Base-by-base conservation (phyloP, 2,888 invertebrate genomes). In the Nemoura dubitans region DNA sequence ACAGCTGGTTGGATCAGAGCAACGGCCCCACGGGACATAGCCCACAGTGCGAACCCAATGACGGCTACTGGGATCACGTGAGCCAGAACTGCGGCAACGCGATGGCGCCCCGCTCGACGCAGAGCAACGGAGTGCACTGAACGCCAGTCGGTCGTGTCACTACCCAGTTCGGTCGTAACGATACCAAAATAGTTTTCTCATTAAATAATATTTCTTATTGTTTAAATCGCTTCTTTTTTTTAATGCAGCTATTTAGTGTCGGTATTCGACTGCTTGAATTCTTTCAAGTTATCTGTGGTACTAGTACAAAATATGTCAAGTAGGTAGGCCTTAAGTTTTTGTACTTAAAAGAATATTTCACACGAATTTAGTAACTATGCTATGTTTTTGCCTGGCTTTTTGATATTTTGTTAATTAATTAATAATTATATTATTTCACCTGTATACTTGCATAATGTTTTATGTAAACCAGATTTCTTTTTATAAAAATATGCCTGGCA, bases 11-110 rank as follows among this genome's bases (percentile, higher is more conserved):
- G 25, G 88, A 88, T 5, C 89, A 89, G 85, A 88, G 88, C 42
- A 89, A 89, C 88, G 89, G 89, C n/a, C 89, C 89, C n/a, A 84
- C 89, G n/a, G 86, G 89, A 76, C 89, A 89, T 81, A 89, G 88
- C 86, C 89, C 89, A 10, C 89, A 89, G 5, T 88, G 87, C 83
- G 88, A 88, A 59, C 86, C 87, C 27, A 81, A 85, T 43, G 87
- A 88, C 59, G 87, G 87, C 77, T 89, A 89, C 59, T 89, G 89
- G 89, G 89, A 89, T n/a, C 88, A 87, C 42, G 88, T 87, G 76
- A 88, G 88, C 83, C 89, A 88, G 77, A 88, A 88, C 87, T 88
- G 42, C 26, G 10, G 82, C 26, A 78, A 78, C n/a, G 26, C 78
- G 28, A 25, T 78, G 28, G 26, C 1, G 0, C 10, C 26, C 5